phyloP scores from a whole-genome alignment of 2,888 invertebrate genomes.

The Epinotia ramella region DNA sequence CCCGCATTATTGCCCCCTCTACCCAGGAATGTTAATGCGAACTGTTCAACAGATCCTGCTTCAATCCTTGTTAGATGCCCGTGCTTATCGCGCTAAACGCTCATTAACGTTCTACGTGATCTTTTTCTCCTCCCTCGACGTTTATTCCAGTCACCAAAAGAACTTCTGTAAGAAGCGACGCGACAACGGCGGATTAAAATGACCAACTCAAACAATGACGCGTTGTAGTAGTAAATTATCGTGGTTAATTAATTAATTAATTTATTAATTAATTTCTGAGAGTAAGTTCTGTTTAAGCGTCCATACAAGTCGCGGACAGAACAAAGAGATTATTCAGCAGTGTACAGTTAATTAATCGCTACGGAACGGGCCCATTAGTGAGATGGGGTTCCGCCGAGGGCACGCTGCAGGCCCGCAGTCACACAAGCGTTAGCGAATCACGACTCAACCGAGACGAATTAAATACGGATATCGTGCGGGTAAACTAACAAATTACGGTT shows the following conservation, averaged over 20 bases:
- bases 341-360: slow-evolving; percentile 70
- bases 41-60: slow-evolving; percentile 59
- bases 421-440: slow-evolving; percentile 52
- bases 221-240: slow-evolving; percentile 51
- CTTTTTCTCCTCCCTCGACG: slow-evolving; percentile 53
- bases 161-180: slow-evolving; percentile 19
- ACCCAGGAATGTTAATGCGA: slow-evolving; percentile 68
- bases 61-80: slow-evolving; percentile 65
- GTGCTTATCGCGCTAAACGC: slow-evolving; percentile 65
- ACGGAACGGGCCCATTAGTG: slow-evolving; percentile 64
- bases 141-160: slow-evolving; percentile 30
- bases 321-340: slow-evolving; percentile 65
- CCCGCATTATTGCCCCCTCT: slow-evolving; percentile 70
- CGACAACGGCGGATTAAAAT: slow-evolving; percentile 8
- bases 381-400: slow-evolving; percentile 56
- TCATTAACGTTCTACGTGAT: slow-evolving; percentile 70
- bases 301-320: slow-evolving; percentile 52
- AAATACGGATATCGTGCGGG: slow-evolving; percentile 45
- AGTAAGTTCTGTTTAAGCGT: slow-evolving; percentile 52
- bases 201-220: slow-evolving; percentile 23
- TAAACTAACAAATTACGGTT: slow-evolving; percentile 38
- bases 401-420: slow-evolving; percentile 47
- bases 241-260: no score
- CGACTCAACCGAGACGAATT: slow-evolving; percentile 52
- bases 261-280: no score